Conservation (phyloP, 2,113 vertebrate genomes). For the Indicator maculatus region DNA sequence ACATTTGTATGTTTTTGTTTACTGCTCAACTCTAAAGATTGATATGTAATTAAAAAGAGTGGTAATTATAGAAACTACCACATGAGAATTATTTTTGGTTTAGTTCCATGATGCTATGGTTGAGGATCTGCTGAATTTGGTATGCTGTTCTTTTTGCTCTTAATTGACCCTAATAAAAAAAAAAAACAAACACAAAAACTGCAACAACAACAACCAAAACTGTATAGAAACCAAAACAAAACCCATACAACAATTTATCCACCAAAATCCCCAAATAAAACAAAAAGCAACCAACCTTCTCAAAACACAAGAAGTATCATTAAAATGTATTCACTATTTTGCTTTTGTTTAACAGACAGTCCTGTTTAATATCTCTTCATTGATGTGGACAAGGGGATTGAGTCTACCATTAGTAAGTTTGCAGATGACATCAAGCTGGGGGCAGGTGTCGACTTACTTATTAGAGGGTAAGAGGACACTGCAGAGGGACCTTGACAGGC, state of each 20-base stretch:
- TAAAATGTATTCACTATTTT: background rate
- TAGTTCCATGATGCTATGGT: conserved; percentile 49
- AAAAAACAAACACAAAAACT: background rate
- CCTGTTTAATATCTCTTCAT: too few species aligned
- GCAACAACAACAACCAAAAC: background rate
- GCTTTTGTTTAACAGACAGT: background rate
- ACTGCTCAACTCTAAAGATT: background rate
- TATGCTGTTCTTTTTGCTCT: conserved; percentile 10
- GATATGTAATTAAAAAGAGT: conserved; percentile 15
- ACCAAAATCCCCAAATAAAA: background rate
- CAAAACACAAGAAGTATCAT: background rate
- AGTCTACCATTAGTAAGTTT: too few species aligned
- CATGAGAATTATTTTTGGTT: conserved; percentile 67
- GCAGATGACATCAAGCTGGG: too few species aligned
- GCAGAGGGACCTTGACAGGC: too few species aligned
- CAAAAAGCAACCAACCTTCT: background rate
- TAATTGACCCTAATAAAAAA: conserved; percentile 12
- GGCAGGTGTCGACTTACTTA: too few species aligned
- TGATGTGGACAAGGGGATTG: too few species aligned
- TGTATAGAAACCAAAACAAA: background rate
- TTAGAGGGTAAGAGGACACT: too few species aligned
- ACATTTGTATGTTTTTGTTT: conserved; percentile 36
- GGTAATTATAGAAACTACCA: conserved; percentile 56
- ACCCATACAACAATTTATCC: background rate
- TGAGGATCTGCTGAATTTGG: conserved; percentile 10